A percentile compares a stretch with the other conserved stretches of the same genome.
Conservation (phyloP, 2,797 vertebrate species). For the Euthynnus affinis region DNA sequence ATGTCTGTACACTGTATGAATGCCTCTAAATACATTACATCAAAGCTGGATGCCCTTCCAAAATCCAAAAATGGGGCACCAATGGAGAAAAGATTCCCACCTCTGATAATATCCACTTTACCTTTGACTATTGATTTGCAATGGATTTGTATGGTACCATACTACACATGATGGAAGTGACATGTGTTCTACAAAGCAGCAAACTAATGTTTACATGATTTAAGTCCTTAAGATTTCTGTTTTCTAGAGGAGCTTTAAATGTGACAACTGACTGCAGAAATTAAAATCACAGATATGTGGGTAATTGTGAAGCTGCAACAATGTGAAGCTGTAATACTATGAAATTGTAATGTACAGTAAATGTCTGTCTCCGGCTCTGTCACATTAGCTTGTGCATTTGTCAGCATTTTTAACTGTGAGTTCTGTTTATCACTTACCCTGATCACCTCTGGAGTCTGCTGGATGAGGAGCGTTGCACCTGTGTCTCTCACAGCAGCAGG, state of each 20-base stretch:
- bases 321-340: not conserved
- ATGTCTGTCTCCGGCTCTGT: not conserved
- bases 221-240: not conserved
- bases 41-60: slow-evolving; percentile 2
- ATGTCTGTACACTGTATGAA: not conserved
- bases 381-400: slow-evolving; percentile 1
- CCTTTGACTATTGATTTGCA: slow-evolving; percentile 4
- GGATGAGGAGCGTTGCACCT: slow-evolving; percentile 90
- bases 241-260: not conserved
- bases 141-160: not conserved
- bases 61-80: not conserved
- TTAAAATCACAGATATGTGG: not conserved
- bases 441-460: slow-evolving; percentile 95
- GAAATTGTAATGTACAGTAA: not conserved
- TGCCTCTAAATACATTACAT: not conserved
- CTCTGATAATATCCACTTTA: not conserved
- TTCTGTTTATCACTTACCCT: slow-evolving; percentile 88
- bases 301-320: not conserved
- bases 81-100: not conserved
- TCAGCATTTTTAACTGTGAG: not conserved
- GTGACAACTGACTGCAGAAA: not conserved
- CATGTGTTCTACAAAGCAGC: not conserved
- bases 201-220: not conserved
- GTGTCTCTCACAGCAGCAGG: slow-evolving; percentile 80
- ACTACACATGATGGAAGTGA: not conserved